These are phyloP conservation scores for Gryllus longicercus DNA, from an alignment of 2,888 invertebrate species.

Conservation along the genomic window DNA sequence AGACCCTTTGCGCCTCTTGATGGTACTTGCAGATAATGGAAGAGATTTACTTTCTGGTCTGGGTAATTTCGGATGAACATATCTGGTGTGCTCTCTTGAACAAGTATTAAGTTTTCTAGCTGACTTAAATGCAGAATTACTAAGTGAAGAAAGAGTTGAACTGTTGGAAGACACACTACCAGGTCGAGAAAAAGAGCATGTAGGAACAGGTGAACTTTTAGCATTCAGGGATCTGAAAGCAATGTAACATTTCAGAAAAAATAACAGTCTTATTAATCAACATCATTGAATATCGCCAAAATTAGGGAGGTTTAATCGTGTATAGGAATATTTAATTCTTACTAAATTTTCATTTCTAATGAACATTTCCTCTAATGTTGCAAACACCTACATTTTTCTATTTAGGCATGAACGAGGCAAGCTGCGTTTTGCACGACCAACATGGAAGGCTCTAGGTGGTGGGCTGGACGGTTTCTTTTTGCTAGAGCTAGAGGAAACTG, in stretches of 20 bases:
- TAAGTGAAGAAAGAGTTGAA: constrained; percentile 19
- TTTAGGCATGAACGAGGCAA: neutral
- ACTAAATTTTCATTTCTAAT: neutral
- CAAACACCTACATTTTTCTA: constrained; percentile 20
- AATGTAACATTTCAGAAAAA: neutral
- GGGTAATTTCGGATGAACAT: neutral
- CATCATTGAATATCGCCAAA: too few relatives aligned
- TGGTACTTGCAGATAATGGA: neutral
- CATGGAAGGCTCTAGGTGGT: neutral
- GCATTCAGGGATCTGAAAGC: neutral
- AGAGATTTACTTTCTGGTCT: constrained; percentile 5
- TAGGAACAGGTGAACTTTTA: constrained; percentile 9
- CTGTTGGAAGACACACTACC: constrained; percentile 19
- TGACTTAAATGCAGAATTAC: constrained; percentile 18
- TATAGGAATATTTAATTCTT: too few relatives aligned
- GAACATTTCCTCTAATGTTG: neutral
- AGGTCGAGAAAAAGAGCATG: neutral
- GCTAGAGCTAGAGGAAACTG: constrained; percentile 19
- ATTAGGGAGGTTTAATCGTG: too few relatives aligned
- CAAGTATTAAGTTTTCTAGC: neutral
- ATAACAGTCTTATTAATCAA: too few relatives aligned
- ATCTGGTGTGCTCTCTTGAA: neutral
- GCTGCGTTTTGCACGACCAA: neutral
- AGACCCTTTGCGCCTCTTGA: neutral
- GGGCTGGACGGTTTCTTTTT: constrained; percentile 20